These are phyloP conservation scores for Noctilio leporinus DNA, from an alignment of 2,113 vertebrate species.

Conservation along the genomic window DNA sequence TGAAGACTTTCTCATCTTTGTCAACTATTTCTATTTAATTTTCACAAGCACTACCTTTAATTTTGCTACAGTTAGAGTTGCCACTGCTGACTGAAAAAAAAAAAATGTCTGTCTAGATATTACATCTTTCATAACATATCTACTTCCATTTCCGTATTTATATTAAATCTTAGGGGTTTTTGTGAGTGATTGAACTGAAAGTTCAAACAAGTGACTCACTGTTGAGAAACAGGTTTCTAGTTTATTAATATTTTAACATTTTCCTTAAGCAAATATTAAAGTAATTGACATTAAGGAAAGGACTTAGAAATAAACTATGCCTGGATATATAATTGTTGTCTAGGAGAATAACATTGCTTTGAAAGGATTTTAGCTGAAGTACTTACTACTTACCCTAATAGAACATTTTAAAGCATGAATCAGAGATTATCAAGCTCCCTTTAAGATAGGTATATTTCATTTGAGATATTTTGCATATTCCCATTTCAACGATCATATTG, in stretches of 20 bases:
- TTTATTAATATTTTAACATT: conserved; percentile 82
- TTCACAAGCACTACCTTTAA: conserved; percentile 7
- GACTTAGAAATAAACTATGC: conserved; percentile 66
- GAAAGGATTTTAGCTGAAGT: conserved; percentile 54
- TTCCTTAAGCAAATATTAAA: conserved; percentile 77
- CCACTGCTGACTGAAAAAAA: conserved; percentile 12
- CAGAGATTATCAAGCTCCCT: conserved; percentile 57
- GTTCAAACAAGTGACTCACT: conserved; percentile 76
- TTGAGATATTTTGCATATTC: conserved; percentile 68
- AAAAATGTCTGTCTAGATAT: conserved; percentile 56
- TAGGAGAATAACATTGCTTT: conserved; percentile 69
- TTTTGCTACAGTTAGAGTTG: conserved; percentile 14
- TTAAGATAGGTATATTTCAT: conserved; percentile 56
- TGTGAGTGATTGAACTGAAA: conserved; percentile 72
- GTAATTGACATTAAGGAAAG: conserved; percentile 63
- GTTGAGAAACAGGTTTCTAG: conserved; percentile 75
- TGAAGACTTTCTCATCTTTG: conserved; percentile 36
- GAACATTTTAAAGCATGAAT: conserved; percentile 57
- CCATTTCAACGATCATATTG: conserved; percentile 62
- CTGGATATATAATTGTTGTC: conserved; percentile 62
- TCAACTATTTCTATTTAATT: conserved; percentile 48
- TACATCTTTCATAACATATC: conserved; percentile 50
- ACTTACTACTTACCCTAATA: conserved; percentile 59
- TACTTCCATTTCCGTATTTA: conserved; percentile 70
- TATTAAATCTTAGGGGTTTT: conserved; percentile 70